Evolutionary conservation across 2,888 invertebrate species (phyloP).

Genomic region (Hirtodrosophila alboralis): DNA sequence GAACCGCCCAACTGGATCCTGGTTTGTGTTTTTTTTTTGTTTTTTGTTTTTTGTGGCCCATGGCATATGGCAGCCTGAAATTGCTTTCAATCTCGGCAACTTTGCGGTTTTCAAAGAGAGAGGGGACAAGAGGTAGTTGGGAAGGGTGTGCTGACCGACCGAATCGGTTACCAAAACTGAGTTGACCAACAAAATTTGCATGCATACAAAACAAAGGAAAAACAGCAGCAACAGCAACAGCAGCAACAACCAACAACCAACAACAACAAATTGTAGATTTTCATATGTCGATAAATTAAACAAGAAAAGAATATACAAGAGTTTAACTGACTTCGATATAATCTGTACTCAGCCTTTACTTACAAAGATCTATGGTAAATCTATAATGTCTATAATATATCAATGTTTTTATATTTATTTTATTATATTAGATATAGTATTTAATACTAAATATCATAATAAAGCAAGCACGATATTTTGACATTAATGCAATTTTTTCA

Average conservation of each 20-base stretch:
- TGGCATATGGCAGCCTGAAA: conserved; percentile 42
- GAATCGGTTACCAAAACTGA: conserved; percentile 24
- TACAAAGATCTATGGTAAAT: too few relatives aligned
- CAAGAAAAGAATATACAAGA: background rate
- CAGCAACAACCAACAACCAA: conserved; percentile 4
- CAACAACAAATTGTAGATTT: conserved; percentile 32
- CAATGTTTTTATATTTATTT: too few relatives aligned
- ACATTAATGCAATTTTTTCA: too few relatives aligned
- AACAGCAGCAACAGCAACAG: conserved; percentile 9
- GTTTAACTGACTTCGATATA: too few relatives aligned
- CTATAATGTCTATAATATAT: too few relatives aligned
- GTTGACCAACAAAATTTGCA: conserved; percentile 50
- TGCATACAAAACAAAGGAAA: too few relatives aligned
- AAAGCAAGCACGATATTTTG: too few relatives aligned
- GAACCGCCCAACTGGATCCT: conserved; percentile 17
- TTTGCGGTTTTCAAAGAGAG: conserved; percentile 37
- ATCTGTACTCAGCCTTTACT: too few relatives aligned
- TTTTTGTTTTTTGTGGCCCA: conserved; percentile 1
- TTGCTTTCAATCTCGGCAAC: conserved; percentile 56
- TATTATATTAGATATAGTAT: too few relatives aligned
- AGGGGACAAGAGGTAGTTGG: background rate
- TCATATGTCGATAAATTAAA: conserved; percentile 57
- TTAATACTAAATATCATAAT: too few relatives aligned
- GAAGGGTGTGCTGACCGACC: conserved; percentile 27
- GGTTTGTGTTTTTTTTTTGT: too few relatives aligned